Percentiles rank a stretch among this genome's conserved stretches.
phyloP scores from a whole-genome alignment of 2,113 vertebrate genomes.

The Tautogolabrus adspersus region DNA sequence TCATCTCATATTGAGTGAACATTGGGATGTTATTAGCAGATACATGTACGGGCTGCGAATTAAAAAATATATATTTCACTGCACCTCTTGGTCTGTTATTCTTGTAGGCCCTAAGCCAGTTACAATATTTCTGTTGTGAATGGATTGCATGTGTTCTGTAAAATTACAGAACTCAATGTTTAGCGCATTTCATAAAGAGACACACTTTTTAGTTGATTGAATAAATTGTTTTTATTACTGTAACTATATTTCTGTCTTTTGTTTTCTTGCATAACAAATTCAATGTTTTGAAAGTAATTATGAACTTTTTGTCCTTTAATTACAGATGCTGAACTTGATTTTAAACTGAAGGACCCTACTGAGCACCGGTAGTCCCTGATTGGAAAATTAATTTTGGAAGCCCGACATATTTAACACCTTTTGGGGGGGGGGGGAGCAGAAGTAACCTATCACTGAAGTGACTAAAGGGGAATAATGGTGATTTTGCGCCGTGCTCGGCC shows the following conservation, averaged over 20 bases:
- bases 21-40: neutral
- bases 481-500: slow-evolving; percentile 99
- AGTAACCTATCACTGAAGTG: slow-evolving; percentile 99
- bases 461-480: slow-evolving; percentile 99
- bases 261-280: neutral
- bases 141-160: neutral
- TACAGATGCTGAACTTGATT: slow-evolving; percentile 93
- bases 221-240: neutral
- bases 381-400: slow-evolving; percentile 79
- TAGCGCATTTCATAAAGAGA: neutral
- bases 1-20: neutral
- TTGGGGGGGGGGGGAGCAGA: slow-evolving; percentile 88
- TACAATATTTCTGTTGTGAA: slow-evolving; percentile 17
- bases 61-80: neutral
- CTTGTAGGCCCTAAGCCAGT: slow-evolving; percentile 54
- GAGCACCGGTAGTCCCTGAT: slow-evolving; percentile 84
- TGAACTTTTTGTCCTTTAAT: slow-evolving; percentile 27
- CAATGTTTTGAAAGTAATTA: neutral
- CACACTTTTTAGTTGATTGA: no score
- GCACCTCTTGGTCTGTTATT: neutral
- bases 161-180: neutral
- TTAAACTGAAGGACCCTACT: slow-evolving; percentile 84
- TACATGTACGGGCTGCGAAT: neutral
- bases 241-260: neutral
- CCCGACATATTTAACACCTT: slow-evolving; percentile 83